These are phyloP conservation scores for Pomatostomus ruficeps DNA, from an alignment of 2,113 vertebrate genomes.

Conservation along the genomic window DNA sequence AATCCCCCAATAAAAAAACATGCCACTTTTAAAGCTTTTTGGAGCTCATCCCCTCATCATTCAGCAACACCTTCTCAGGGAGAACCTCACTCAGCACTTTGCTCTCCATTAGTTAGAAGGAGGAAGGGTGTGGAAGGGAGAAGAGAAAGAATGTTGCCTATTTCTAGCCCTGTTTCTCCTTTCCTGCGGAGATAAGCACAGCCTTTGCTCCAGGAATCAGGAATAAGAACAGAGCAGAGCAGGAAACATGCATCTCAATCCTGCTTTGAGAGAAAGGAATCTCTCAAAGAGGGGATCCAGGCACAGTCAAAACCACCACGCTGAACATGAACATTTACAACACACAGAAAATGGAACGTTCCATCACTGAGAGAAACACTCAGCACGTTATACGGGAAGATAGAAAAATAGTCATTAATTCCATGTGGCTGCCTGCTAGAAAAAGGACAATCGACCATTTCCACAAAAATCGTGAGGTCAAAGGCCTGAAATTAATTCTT, in stretches of 20 bases:
- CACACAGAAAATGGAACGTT: background rate
- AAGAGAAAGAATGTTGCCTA: background rate
- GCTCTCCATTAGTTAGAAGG: background rate
- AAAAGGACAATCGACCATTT: background rate
- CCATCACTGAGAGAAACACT: background rate
- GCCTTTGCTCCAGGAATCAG: background rate
- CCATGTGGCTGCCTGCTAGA: fast-evolving
- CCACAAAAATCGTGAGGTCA: background rate
- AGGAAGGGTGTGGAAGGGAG: background rate
- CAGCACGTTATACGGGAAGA: background rate
- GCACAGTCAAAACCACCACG: background rate
- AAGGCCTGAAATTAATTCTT: background rate
- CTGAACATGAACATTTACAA: background rate
- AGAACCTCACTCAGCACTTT: background rate
- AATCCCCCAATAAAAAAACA: background rate
- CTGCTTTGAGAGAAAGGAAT: background rate
- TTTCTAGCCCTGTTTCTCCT: background rate
- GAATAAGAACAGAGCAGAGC: background rate
- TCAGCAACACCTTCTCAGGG: background rate
- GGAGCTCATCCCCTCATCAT: background rate
- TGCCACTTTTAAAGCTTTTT: background rate
- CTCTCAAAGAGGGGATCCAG: background rate
- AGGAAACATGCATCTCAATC: background rate
- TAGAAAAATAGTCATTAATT: background rate
- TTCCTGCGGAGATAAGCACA: background rate